Evolutionary conservation across 2,113 vertebrate species (phyloP), one percentile per base, ranked within the genome.

Genomic region (Dicrurus megarhynchus): DNA sequence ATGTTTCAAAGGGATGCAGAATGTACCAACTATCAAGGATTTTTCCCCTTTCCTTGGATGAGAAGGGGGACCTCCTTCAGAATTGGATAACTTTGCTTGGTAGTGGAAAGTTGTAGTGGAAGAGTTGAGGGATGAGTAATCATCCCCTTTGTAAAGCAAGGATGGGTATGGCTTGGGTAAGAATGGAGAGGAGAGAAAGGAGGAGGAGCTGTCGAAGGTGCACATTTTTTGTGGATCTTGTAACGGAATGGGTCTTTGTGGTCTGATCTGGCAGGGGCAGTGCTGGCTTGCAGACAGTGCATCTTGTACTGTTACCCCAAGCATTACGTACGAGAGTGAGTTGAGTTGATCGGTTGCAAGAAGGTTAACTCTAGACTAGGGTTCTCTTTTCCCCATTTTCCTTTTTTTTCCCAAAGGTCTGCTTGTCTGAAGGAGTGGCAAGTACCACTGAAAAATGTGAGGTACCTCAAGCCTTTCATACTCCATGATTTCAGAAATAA

Each of bases 1-100:
- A 88, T 79, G 61, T 37, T 94, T 94, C 67, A 71, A 35, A 61
- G 93, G 75, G 50, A 84, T 96, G 63, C 17, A 84, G 68, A 94
- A 67, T 20, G 60, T 89, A 57, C 35, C 10, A 33, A 28, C 32
- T 74, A 47, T 76, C 18, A 26, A 56, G 52, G 39, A 22, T 69
- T 90, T 85, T 70, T 33, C 26, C 21, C 10, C 59, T 81, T 83
- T 79, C 27, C 26, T 55, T 81, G 79, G 22, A 33, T 3, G 30
- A 64, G 44, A 64, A 92, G 28, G 30, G 69, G 46, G 15, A 39
- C 16, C 44, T 87, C 52, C 95, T 89, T 95, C 64, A 80, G 89
- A 78, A 68, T 6, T 46, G 46, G 74, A 50, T 94, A 89, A 60
- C 65, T 77, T 49, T 76, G 53, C 95, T 95, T 32, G 20, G 75